These are phyloP conservation scores for Agriopis marginaria DNA, from an alignment of 2,888 invertebrate genomes.

Conservation along the genomic window DNA sequence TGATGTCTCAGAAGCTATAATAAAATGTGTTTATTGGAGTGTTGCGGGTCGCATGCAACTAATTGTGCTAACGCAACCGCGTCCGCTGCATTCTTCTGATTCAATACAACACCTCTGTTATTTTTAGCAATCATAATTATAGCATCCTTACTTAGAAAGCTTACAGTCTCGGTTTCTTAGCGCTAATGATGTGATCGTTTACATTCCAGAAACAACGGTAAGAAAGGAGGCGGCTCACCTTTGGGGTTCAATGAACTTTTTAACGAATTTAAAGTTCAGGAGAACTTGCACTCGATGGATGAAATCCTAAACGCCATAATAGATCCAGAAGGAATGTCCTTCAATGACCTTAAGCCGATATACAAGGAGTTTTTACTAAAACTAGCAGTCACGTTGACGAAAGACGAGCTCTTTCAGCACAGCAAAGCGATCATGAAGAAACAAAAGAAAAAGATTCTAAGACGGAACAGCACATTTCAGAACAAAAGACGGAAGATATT, in stretches of 20 bases:
- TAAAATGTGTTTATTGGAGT: conserved; percentile 72
- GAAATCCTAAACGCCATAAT: conserved; percentile 95
- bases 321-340: conserved; percentile 96
- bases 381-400: conserved; percentile 95
- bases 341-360: conserved; percentile 96
- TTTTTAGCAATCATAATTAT: conserved; percentile 37
- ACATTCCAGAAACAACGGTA: conserved; percentile 87
- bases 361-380: conserved; percentile 96
- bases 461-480: conserved; percentile 84
- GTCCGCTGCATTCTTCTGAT: conserved; percentile 74
- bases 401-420: conserved; percentile 95
- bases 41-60: conserved; percentile 75
- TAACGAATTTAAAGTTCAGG: conserved; percentile 94
- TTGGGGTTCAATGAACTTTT: conserved; percentile 95
- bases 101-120: conserved; percentile 58
- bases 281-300: conserved; percentile 95
- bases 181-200: conserved; percentile 29
- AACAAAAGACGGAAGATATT: conserved; percentile 87
- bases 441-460: conserved; percentile 90
- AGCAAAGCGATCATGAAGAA: conserved; percentile 96
- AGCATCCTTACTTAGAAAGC: conserved; percentile 39
- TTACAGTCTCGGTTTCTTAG: conserved; percentile 19
- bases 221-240: conserved; percentile 91
- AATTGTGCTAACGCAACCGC: conserved; percentile 76
- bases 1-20: conserved; percentile 56